Evolutionary conservation across 2,888 invertebrate genomes (phyloP), one percentile per base, ranked within the genome.

Genomic region (Nymphalis polychloros): DNA sequence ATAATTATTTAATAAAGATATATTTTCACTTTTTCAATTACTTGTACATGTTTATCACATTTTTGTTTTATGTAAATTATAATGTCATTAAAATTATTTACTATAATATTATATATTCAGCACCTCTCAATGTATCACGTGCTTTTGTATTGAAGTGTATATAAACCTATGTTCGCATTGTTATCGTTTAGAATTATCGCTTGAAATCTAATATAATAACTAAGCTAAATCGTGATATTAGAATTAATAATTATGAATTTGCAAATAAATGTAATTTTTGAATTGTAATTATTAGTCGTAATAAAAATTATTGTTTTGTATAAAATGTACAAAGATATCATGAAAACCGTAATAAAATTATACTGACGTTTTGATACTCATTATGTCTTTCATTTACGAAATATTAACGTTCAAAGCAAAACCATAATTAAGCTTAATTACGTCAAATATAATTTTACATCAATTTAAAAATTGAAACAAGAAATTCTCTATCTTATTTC

Each of bases 171-270:
- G 81, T 87, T 86, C 82, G 87, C 85, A 78, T 86, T 87, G 87
- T 90, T 89, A 89, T 84, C 72, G 81, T 87, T 86, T 81, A 82
- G 74, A 73, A 81, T 84, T 84, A 83, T 88, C 84, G 91, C 90
- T 90, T 91, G 57, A 79, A 85, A 84, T 89, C 82, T 83, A 89
- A 86, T 88, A 85, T 80, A 85, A 81, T 85, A 85, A 86, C 85
- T 92, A 92, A 92, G 92, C 89, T 92, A 92, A 92, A 92, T 92
- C 91, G 92, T 92, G 92, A 92, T 92, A 92, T 87, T 92, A 92
- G 92, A 88, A 87, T 84, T 89, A 92, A 89, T 87, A 87, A 89
- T 89, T 87, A 88, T 89, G 86, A 90, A 91, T 86, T 89, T 88
- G 83, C 86, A 88, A 89, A 88, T 88, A 88, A 88, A 89, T 91